Base-by-base conservation (phyloP, 2,113 vertebrate species). In the Prunella himalayana region DNA sequence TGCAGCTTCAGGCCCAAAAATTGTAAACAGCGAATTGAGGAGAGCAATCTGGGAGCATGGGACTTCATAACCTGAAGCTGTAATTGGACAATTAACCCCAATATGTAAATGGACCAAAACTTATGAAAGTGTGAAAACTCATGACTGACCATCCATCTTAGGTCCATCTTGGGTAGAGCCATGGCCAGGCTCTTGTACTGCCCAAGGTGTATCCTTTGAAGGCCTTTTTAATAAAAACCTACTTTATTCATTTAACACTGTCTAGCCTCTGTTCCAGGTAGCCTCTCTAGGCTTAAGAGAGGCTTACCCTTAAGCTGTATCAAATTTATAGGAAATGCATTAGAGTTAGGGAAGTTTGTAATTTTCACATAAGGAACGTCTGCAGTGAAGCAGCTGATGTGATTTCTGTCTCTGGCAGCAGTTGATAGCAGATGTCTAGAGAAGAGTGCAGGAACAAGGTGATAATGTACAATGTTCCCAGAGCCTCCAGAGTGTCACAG, bases 141-240 rank as follows among this genome's bases (percentile, higher is more conserved):
- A 2, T 39, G 59, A 61, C 12, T 1, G 0, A 2, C 27, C 0
- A 1, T 2, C 8, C 35, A 39, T 28, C 25, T 60, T 60, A 6
- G 24, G 35, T 39, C 24, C 5, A 33, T 56, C 57, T 13, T 27
- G 24, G 11, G 35, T 27, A 12, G 24, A 61, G 35, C 59, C 37
- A 18, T 4, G 8, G 59, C 25, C 4, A 6, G 18, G 59, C 37
- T 61, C 59, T 61, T 61, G 25, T 61, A 20, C 59, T 61, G 59
- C 17, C 59, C 59, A 19, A 39, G 35, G 35, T 61, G 59, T 39
- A 39, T 61, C 25, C 59, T 61, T 39, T 39, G 59, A 61, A 61
- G 24, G 25, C 11, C 16, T 60, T 61, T 61, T 8, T 61, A 28
- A 39, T 61, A 61, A 41, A 28, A 20, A 61, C 17, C 59, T 61